Evolutionary conservation across 92 coral and sea anemone genomes (phyloP).

Genomic region (Phenganax stokvisi): DNA sequence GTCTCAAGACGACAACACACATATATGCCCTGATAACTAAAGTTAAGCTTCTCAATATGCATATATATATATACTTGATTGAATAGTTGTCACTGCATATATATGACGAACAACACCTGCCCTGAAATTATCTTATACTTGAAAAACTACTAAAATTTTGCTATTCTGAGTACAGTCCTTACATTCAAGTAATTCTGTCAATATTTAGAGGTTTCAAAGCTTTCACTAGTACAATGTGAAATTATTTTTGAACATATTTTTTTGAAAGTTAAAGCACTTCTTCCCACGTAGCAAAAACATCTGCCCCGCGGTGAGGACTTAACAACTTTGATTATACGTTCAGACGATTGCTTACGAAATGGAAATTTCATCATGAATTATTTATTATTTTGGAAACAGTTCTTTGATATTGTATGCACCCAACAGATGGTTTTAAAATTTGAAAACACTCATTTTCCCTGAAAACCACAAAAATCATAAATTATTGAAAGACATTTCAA

Average conservation of each 20-base stretch:
- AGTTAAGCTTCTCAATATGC: background rate
- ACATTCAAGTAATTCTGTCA: too few species aligned
- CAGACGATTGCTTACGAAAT: background rate
- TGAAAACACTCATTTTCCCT: background rate
- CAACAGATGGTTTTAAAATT: slow-evolving; percentile 2
- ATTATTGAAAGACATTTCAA: background rate
- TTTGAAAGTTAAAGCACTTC: slow-evolving; percentile 3
- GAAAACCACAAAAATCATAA: background rate
- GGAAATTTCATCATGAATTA: slow-evolving; percentile 1
- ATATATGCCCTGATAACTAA: too few species aligned
- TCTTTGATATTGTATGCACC: background rate
- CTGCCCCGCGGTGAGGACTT: background rate
- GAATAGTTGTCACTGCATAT: too few species aligned
- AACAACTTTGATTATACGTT: background rate
- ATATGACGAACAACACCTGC: too few species aligned
- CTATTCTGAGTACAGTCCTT: too few species aligned
- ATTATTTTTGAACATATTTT: background rate
- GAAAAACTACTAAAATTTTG: too few species aligned
- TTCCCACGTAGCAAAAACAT: background rate
- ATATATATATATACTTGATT: background rate
- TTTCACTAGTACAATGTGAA: too few species aligned
- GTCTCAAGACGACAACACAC: background rate
- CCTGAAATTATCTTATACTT: too few species aligned
- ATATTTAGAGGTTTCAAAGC: too few species aligned
- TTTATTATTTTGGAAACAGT: background rate